Conservation (phyloP, 2,888 invertebrate genomes). For the Anorthoa munda region DNA sequence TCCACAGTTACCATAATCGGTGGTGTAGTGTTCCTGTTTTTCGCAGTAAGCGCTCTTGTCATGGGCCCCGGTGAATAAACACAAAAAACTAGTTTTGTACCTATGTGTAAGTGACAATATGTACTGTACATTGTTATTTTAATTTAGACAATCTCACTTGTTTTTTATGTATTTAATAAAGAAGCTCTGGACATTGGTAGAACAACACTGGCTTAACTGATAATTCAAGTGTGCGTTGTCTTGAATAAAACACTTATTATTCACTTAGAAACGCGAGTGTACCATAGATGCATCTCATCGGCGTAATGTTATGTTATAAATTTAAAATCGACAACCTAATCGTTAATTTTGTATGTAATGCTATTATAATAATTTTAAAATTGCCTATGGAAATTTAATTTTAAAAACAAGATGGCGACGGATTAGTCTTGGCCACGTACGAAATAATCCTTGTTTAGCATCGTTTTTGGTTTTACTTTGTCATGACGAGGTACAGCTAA, state of each 20-base stretch:
- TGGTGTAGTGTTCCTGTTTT: conserved; percentile 98
- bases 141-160: conserved; percentile 67
- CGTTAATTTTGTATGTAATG: not conserved
- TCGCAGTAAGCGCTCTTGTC: conserved; percentile 97
- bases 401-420: no score
- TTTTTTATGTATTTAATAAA: conserved; percentile 48
- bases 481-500: not conserved
- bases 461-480: not conserved
- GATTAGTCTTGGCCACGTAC: not conserved
- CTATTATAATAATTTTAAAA: not conserved
- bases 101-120: conserved; percentile 80
- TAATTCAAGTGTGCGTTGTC: not conserved
- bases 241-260: not conserved
- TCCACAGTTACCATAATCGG: conserved; percentile 98
- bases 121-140: conserved; percentile 70
- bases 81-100: conserved; percentile 39
- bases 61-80: conserved; percentile 93
- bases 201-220: conserved; percentile 49
- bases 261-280: not conserved
- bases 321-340: not conserved
- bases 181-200: conserved; percentile 9
- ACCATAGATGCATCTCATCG: no score
- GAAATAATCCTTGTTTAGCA: no score
- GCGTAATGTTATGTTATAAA: not conserved
- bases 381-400: no score